Conservation (phyloP, 2,797 vertebrate species). For the Galago senegalensis region DNA sequence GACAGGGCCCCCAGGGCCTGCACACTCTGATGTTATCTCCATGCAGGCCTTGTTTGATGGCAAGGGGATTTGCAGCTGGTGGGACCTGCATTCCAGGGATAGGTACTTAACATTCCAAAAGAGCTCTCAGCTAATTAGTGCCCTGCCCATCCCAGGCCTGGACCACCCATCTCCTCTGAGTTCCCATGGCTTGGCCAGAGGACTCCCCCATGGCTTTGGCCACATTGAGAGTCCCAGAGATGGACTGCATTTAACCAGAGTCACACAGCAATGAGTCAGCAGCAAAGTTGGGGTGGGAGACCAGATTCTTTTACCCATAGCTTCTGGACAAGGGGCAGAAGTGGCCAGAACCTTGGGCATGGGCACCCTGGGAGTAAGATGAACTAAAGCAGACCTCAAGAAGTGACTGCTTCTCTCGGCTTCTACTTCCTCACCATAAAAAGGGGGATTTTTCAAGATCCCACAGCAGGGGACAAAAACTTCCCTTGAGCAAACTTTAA, state of each 20-base stretch:
- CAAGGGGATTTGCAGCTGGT: conserved; percentile 54
- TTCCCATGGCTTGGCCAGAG: conserved; percentile 12
- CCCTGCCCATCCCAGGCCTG: conserved; percentile 65
- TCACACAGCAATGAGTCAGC: not conserved
- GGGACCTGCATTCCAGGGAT: conserved; percentile 73
- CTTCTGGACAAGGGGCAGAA: not conserved
- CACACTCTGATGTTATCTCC: conserved; percentile 3
- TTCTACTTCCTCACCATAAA: not conserved
- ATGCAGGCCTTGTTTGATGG: not conserved
- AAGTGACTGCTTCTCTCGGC: not conserved
- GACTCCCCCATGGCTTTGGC: conserved; percentile 4
- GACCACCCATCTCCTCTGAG: conserved; percentile 72
- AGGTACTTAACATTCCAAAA: conserved; percentile 84
- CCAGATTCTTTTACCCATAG: not conserved
- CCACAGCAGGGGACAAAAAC: not conserved
- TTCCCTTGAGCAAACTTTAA: not conserved
- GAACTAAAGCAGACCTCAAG: not conserved
- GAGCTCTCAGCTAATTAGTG: conserved; percentile 78
- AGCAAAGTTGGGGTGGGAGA: not conserved
- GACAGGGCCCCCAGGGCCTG: conserved; percentile 21
- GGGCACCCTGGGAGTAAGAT: not conserved
- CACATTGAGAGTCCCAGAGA: not conserved
- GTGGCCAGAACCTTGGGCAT: not conserved
- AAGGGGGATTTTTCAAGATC: not conserved
- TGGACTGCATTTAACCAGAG: not conserved